Evolutionary conservation across 2,113 vertebrate species (phyloP), one percentile per base, ranked within the genome.

Genomic region (Odontophorus gujanensis): DNA sequence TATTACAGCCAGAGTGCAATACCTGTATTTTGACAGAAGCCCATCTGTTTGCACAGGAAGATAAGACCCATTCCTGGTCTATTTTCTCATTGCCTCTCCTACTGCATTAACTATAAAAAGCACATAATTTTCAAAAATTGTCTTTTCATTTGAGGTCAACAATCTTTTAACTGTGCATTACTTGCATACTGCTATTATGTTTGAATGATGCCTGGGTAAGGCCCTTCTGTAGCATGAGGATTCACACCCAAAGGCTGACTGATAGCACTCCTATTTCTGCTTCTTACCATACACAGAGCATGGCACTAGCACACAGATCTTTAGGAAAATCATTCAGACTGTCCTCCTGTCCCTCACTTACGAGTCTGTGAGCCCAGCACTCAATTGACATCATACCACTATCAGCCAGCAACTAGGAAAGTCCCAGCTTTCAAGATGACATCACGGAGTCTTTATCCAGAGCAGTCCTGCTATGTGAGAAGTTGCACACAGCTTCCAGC

Each of bases 381-480:
- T 11, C 8, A 45, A 67, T 42, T 42, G 7, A 4, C 17, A 10
- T 47, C 24, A 38, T 3, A 30, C 4, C 0, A 0, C 11, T 50
- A 19, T 11, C 14, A 63, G 20, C 7, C 13, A 0, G 34, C 12
- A 48, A 6, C 25, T 22, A 13, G n/a, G 4, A 47, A 85, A 85
- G 47, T 21, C 9, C 36, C 62, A 11, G 7, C 53, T 81, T 68
- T 63, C 21, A 38, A 51, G 28, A 24, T 25, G 22, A 28, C 42
- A 68, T 4, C 26, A 14, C 19, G 21, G 51, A 42, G 53, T 14
- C 7, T 34, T 19, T 0, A 0, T 28, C 26, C 32, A 9, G n/a
- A 69, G 43, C 0, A 1, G 32, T 47, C 34, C 32, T 65, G 36
- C 28, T 65, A 15, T 0, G 0, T 42, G 25, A 69, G 61, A 30